Evolutionary conservation across 2,797 vertebrate genomes (phyloP), one percentile per base, ranked within the genome.

Genomic region (Notoglanidium macrostoma): DNA sequence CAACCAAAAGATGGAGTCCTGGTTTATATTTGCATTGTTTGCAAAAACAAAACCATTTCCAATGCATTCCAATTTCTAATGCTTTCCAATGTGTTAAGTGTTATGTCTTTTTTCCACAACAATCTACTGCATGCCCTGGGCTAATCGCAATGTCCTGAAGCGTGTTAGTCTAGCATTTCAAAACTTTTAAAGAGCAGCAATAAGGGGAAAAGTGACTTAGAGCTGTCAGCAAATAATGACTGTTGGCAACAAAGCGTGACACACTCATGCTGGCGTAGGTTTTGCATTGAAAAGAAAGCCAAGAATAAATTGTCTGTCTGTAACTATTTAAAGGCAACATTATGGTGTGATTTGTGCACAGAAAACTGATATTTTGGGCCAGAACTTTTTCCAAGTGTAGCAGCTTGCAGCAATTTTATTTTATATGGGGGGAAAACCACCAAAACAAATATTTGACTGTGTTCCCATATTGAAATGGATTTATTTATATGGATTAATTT

Each of bases 221-320:
- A 93, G 91, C 93, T 94, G 93, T 94, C 93, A 94, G 92, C 92
- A 91, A 93, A 92, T 92, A 92, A 92, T 90, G 92, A 91, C 91
- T 92, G 84, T 84, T 94, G 92, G 92, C 92, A 93, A 90, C 90
- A 92, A 92, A 92, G 88, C 91, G 77, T 88, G 86, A 92, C 87
- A 87, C 85, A 91, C 87, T 91, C 85, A 84, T 81, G 89, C 88
- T 91, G 91, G 91, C 92, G 88, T 80, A 90, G 83, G 76, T 86
- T 79, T 89, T 81, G 86, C 26, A 77, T 84, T 83, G 85, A 89
- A 88, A 87, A 63, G 89, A 5, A 59, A 86, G 94, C 94, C 94
- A 95, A 94, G 93, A 94, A 95, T 95, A 94, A 95, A 95, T 94
- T 94, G 93, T 92, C 91, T 95, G 94, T 95, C 95, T 94, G 94